Conservation (phyloP, 1,140 invertebrate genomes). For the Triops cancriformis region DNA sequence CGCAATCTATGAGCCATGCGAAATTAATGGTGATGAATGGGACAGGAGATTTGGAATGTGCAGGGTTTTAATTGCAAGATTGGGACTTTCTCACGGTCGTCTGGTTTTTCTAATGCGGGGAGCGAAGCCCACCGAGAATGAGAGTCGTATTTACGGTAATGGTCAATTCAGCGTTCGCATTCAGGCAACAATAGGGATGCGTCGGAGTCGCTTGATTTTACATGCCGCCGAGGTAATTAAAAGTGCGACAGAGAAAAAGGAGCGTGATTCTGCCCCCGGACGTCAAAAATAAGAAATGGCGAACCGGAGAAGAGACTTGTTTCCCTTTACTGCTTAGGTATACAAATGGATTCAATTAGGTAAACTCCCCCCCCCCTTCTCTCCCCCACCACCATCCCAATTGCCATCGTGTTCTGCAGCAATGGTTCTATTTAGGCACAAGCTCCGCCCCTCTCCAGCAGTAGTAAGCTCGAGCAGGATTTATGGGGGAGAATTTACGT, state of each 20-base stretch:
- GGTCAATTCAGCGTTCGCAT: background rate
- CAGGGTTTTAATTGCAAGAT: conserved; percentile 14
- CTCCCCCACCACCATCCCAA: background rate
- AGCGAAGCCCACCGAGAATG: background rate
- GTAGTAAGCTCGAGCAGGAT: background rate
- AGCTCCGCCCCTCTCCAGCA: background rate
- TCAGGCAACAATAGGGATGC: background rate
- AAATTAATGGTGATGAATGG: conserved; percentile 14
- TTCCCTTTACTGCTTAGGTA: too few species aligned
- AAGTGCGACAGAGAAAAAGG: background rate
- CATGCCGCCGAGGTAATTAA: background rate
- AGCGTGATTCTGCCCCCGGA: too few species aligned
- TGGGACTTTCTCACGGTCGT: conserved; percentile 4
- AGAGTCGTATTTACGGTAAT: background rate
- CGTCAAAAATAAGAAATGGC: too few species aligned
- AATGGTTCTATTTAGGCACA: background rate
- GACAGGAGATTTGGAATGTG: conserved; percentile 4
- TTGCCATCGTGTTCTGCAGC: conserved; percentile 7
- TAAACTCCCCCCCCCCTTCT: background rate
- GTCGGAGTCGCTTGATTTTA: background rate
- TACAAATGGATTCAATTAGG: too few species aligned
- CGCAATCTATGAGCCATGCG: conserved; percentile 12
- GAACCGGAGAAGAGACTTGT: too few species aligned
- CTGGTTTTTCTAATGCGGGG: background rate
- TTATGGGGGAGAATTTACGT: background rate